These are phyloP conservation scores for Pipistrellus pygmaeus DNA, from an alignment of 2,797 vertebrate genomes.

Conservation along the genomic window DNA sequence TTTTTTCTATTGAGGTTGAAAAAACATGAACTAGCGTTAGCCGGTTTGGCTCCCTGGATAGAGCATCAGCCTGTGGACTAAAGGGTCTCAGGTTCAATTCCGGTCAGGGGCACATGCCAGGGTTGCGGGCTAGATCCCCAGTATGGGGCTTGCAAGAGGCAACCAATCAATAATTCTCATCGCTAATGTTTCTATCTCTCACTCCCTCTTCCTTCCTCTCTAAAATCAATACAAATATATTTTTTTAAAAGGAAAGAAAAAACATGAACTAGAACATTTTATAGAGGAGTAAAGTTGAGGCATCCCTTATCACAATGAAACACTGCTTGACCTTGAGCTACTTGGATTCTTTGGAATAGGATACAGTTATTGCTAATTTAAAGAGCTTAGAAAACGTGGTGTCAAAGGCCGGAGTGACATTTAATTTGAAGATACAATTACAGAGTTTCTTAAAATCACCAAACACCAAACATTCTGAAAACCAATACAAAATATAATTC, in stretches of 20 bases:
- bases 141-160: too few relatives aligned
- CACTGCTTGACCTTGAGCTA: conserved; percentile 12
- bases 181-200: too few relatives aligned
- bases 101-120: too few relatives aligned
- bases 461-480: conserved; percentile 49
- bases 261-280: conserved; percentile 17
- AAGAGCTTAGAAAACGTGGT: conserved; percentile 36
- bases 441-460: conserved; percentile 56
- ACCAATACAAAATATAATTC: conserved; percentile 56
- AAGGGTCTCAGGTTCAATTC: too few relatives aligned
- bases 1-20: conserved; percentile 62
- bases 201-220: too few relatives aligned
- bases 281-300: neutral
- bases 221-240: too few relatives aligned
- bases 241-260: neutral
- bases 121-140: too few relatives aligned
- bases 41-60: too few relatives aligned
- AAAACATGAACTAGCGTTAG: neutral
- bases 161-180: too few relatives aligned
- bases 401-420: conserved; percentile 1
- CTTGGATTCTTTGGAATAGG: neutral
- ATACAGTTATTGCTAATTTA: conserved; percentile 36
- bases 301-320: conserved; percentile 9
- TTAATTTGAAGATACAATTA: conserved; percentile 57
- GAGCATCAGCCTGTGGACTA: too few relatives aligned